Base-by-base conservation (phyloP, 2,797 vertebrate species). In the Sebastes steindachneri region DNA sequence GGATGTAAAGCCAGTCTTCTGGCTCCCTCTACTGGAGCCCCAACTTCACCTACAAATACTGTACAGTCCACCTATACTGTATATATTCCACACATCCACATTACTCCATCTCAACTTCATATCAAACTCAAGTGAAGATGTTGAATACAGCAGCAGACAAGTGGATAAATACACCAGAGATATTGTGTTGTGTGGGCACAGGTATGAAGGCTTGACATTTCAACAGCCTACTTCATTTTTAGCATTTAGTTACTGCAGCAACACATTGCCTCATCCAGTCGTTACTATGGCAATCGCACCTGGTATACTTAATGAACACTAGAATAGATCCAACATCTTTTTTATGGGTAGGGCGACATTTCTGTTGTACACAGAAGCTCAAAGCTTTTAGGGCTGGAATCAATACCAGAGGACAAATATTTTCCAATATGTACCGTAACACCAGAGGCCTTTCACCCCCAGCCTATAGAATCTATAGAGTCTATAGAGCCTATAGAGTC, bases 1-100 rank as follows among this genome's bases (percentile, higher is more conserved):
- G 2, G 9, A 67, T 9, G 23, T 28, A 69, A 65, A 68, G 25
- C 7, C 71, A 68, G 68, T 76, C 37, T 37, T 74, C 33, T 87
- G 68, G 90, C 89, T 80, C 92, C 92, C 90, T 87, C 92, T 93
- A 45, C 82, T 92, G 92, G 92, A 66, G 17, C 21, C 53, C 9
- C 3, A 63, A 11, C 9, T n/a, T 17, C 23, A 79, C 9, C 33
- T 8, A 29, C 23, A 57, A 23, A 57, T 7, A 59, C n/a, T 69
- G 28, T 3, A 6, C 2, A 41, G 0, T 51, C 19, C 48, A 51
- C 8, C 48, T 51, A n/a, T 51, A 51, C 48, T 21, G 5, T 19
- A 33, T 10, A 11, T 29, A 37, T 17, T 7, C 26, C 29, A 57
- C 21, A 51, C 21, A 64, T 26, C 9, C 29, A 65, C n/a, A 68